Conservation (phyloP, 2,797 vertebrate species). For the Thunnus albacares region DNA sequence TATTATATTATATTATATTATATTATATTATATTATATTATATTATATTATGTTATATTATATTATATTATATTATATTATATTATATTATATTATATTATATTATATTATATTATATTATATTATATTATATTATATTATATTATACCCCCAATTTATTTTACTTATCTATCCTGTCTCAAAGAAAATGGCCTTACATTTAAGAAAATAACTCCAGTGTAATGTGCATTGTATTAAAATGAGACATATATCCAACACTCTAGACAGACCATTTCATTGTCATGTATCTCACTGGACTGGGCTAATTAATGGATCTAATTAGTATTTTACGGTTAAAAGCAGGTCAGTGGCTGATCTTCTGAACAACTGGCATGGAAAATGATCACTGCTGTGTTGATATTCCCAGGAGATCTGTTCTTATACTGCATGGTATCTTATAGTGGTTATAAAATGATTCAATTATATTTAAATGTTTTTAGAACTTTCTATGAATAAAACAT, state of each 20-base stretch:
- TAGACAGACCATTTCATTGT: slow-evolving; percentile 47
- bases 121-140: background rate
- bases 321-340: slow-evolving; percentile 57
- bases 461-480: slow-evolving; percentile 26
- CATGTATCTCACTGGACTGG: slow-evolving; percentile 65
- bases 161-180: background rate
- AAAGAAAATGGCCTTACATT: slow-evolving; percentile 43
- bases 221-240: slow-evolving; percentile 32
- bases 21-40: background rate
- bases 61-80: background rate
- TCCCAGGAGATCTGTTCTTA: slow-evolving; percentile 32
- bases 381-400: slow-evolving; percentile 31
- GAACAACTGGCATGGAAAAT: slow-evolving; percentile 54
- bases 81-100: background rate
- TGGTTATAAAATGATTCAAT: slow-evolving; percentile 22
- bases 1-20: background rate
- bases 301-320: slow-evolving; percentile 75
- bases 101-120: background rate
- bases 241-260: slow-evolving; percentile 44
- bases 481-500: slow-evolving; percentile 22
- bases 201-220: slow-evolving; percentile 18
- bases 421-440: background rate
- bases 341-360: slow-evolving; percentile 58
- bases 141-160: slow-evolving; percentile 15
- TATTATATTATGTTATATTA: background rate